phyloP scores from a whole-genome alignment of 2,888 invertebrate genomes.

The Athrips mouffetella region DNA sequence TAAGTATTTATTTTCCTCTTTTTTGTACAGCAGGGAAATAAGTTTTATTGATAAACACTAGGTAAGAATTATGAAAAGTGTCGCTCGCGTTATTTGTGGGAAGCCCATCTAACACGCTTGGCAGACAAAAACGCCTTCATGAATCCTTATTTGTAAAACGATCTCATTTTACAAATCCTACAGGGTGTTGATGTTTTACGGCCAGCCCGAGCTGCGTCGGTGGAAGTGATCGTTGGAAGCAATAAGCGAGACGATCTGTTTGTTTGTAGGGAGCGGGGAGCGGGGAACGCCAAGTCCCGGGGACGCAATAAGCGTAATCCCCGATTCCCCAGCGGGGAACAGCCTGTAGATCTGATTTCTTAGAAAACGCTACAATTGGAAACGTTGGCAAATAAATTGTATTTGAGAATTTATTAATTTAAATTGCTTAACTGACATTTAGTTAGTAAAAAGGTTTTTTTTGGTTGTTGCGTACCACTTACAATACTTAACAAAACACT shows the following conservation, averaged over 20 bases:
- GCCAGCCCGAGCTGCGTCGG: conserved; percentile 10
- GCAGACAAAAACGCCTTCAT: conserved; percentile 15
- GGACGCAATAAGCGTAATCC: conserved; percentile 72
- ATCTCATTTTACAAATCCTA: conserved; percentile 33
- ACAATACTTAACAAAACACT: too few relatives aligned
- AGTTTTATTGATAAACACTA: too few relatives aligned
- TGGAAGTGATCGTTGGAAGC: conserved; percentile 29
- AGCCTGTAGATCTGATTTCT: conserved; percentile 1
- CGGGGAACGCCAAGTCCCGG: conserved; percentile 53
- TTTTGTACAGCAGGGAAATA: too few relatives aligned
- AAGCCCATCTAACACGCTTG: too few relatives aligned
- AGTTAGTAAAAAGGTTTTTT: too few relatives aligned
- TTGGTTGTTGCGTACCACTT: too few relatives aligned
- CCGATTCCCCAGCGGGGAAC: conserved; percentile 14
- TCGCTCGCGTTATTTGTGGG: too few relatives aligned
- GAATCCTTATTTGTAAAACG: conserved; percentile 19
- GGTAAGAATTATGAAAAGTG: too few relatives aligned
- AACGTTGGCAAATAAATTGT: too few relatives aligned
- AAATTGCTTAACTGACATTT: too few relatives aligned
- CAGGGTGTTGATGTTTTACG: conserved; percentile 31
- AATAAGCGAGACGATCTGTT: conserved; percentile 62
- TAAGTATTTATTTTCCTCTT: too few relatives aligned
- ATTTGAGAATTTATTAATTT: too few relatives aligned
- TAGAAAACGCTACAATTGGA: neutral
- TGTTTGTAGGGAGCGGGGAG: conserved; percentile 61